These are phyloP conservation scores for Sebastes kiyomatsui DNA, from an alignment of 2,797 vertebrate genomes.

Conservation along the genomic window DNA sequence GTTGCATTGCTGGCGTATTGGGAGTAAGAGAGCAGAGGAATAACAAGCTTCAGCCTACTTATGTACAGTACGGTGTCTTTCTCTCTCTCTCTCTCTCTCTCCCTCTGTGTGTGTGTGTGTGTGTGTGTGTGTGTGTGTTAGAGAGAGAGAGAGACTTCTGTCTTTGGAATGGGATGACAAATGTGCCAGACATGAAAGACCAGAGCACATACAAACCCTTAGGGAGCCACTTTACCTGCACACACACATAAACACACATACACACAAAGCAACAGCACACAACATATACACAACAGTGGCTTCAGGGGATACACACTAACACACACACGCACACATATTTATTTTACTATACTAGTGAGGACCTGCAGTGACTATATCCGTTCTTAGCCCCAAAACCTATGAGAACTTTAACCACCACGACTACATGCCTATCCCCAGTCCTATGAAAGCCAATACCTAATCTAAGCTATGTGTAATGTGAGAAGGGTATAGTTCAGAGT, in stretches of 20 bases:
- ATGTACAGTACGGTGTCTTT: conserved; percentile 44
- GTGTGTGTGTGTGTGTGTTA: neutral
- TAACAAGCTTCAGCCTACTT: conserved; percentile 72
- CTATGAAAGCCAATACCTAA: neutral
- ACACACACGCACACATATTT: conserved; percentile 24
- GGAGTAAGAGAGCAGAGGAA: conserved; percentile 65
- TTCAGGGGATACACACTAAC: conserved; percentile 38
- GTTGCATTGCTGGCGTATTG: conserved; percentile 62
- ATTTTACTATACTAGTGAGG: conserved; percentile 14
- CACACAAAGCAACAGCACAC: conserved; percentile 1
- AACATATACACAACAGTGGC: conserved; percentile 10
- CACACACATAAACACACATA: neutral
- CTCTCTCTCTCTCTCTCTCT: neutral
- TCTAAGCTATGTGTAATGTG: neutral
- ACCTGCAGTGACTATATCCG: neutral
- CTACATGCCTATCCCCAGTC: neutral
- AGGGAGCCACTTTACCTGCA: conserved; percentile 60
- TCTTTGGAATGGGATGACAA: conserved; percentile 72
- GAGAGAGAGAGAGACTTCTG: conserved; percentile 18
- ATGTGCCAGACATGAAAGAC: conserved; percentile 77
- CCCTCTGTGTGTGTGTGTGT: neutral
- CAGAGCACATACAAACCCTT: conserved; percentile 58
- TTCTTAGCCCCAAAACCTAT: neutral
- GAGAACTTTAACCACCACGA: neutral
- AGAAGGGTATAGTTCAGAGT: neutral